Evolutionary conservation across 1,140 invertebrate genomes (phyloP).

Genomic region (Cyphomyrmex costatus): DNA sequence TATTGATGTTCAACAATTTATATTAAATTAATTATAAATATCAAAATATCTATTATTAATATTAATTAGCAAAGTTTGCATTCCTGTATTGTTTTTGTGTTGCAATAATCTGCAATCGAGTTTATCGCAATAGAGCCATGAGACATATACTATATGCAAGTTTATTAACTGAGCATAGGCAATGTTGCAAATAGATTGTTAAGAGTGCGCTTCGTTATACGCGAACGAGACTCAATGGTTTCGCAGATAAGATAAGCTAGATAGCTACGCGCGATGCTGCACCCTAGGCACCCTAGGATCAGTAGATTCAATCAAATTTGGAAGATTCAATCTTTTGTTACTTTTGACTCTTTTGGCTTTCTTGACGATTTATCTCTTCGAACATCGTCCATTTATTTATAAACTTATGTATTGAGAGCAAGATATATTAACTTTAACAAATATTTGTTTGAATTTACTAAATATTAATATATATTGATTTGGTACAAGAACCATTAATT

Average conservation of each 20-base stretch:
- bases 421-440: too few species aligned
- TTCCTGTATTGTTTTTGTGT: neutral
- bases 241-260: conserved; percentile 32
- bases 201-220: neutral
- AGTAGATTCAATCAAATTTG: neutral
- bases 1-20: neutral
- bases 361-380: neutral
- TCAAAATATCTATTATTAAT: neutral
- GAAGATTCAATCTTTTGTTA: neutral
- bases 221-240: neutral
- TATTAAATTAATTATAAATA: neutral
- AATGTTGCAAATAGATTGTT: conserved; percentile 26
- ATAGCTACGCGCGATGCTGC: neutral
- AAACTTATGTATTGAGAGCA: neutral
- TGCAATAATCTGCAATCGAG: neutral
- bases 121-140: neutral
- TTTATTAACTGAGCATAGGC: neutral
- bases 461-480: too few species aligned
- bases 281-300: neutral
- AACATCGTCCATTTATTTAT: neutral
- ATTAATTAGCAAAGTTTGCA: neutral
- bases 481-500: too few species aligned
- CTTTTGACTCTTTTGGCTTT: neutral
- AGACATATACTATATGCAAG: neutral
- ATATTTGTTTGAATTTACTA: too few species aligned